Evolutionary conservation across 2,797 vertebrate species (phyloP), one percentile per base, ranked within the genome.

Genomic region (Anguilla anguilla): DNA sequence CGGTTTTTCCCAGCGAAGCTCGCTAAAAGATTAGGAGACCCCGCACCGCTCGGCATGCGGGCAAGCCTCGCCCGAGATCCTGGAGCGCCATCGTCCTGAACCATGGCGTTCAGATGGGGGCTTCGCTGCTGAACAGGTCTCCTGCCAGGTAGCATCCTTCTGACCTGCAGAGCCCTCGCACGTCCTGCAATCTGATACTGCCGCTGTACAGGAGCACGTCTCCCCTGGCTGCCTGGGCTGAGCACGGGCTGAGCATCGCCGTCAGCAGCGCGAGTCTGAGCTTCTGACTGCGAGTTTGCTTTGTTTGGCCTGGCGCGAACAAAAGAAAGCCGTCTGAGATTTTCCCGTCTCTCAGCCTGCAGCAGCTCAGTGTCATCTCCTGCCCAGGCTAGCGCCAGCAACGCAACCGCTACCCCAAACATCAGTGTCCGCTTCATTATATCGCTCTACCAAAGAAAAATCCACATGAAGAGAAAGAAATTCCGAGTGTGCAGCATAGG

Each of bases 1-100:
- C 97, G 93, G 85, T 95, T 97, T 93, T 96, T 97, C 2, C 97
- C 97, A 0, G 97, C 97, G 88, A 98, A 97, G 84, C 96, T 96
- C 74, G 97, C 96, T 39, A 98, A 93, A 88, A 97, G 87, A 87
- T 96, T 97, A 89, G 96, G 96, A n/a, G 96, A 96, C 87, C 93
- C 69, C 79, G 95, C 94, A 28, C 95, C 93, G 0, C 94, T 94
- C 61, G 96, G 93, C 88, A 96, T 93, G 15, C 95, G 96, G 86
- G 91, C 39, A 77, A 82, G 87, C 85, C 94, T 91, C 4, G 95
- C 91, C 35, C 93, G 93, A 9, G 92, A 84, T 46, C 92, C 89
- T 0, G 93, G 93, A 74, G 92, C 89, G 28, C 74, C 46, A 72
- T 94, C 94, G 0, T 96, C 96, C 85, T 95, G 96, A 85, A 96